These are phyloP conservation scores for Aphodius granarius DNA, from an alignment of 2,888 invertebrate genomes.

Conservation along the genomic window DNA sequence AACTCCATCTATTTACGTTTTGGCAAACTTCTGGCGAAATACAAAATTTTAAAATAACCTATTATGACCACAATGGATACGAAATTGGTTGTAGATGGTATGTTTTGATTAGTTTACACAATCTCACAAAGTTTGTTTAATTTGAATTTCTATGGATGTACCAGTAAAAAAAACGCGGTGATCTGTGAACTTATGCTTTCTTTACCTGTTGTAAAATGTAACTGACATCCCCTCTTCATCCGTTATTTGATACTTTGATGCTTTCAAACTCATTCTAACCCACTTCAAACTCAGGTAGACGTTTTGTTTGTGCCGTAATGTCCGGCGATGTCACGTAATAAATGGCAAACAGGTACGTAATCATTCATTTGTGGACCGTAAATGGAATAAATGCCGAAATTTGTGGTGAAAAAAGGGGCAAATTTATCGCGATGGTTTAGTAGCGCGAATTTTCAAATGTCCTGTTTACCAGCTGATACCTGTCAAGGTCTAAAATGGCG, in stretches of 20 bases:
- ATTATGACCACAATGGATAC: background rate
- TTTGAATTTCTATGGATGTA: too few species aligned
- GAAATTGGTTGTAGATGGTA: background rate
- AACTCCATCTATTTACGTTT: background rate
- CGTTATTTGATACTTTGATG: background rate
- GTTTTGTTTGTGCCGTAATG: background rate
- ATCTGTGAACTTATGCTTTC: too few species aligned
- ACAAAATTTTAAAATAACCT: background rate
- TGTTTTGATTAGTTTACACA: background rate
- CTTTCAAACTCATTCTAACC: too few species aligned
- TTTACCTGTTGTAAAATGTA: background rate
- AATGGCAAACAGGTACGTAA: background rate
- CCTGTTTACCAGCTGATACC: constrained; percentile 25
- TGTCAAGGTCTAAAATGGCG: constrained; percentile 27
- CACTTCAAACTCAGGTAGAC: background rate
- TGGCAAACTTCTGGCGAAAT: background rate
- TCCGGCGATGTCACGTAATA: background rate
- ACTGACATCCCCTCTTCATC: too few species aligned
- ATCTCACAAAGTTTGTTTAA: too few species aligned
- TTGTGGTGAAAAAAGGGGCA: background rate
- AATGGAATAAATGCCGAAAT: background rate
- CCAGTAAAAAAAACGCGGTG: too few species aligned
- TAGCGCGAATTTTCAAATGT: constrained; percentile 23
- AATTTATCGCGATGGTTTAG: background rate
- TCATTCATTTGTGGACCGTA: background rate